Evolutionary conservation across 2,888 invertebrate genomes (phyloP), one percentile per base, ranked within the genome.

Genomic region (Cheilosia grossa): DNA sequence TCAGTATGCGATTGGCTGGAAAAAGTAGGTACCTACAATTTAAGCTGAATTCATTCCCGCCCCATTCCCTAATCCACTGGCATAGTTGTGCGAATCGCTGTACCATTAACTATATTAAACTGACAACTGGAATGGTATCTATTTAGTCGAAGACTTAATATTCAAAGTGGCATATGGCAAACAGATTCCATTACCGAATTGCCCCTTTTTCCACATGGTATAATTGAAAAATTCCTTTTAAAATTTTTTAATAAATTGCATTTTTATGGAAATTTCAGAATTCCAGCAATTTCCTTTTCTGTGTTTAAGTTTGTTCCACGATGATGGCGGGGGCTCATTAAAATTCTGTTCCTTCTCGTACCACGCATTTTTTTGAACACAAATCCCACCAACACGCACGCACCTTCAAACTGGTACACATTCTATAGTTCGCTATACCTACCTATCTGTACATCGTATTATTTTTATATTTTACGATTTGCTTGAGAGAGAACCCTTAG

Each of bases 381-480:
- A 67, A 67, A 53, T 44, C 24, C 59, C 63, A 21, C 59, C 47
- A 66, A 67, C 79, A 80, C 63, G 64, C 73, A 69, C 51, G 63
- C 64, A 81, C 61, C 73, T 61, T 78, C 78, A 21, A 61, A 73
- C 59, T 67, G 73, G 66, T 66, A 73, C 53, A 79, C 61, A 40
- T 40, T 49, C n/a, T 33, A 15, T 51, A 15, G 24, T 24, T 15
- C 15, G 3, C 21, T 51, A 51, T 19, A 72, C 66, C 58, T 53
- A 21, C 21, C 21, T 21, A 72, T 70, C 47, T 59, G 24, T 56
- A 58, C 42, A 19, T 42, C 49, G 69, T 70, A 83, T 79, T 83
- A 75, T 69, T 79, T 83, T 83, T 79, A 83, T 83, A 83, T 78
- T 83, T 83, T 79, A 79, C 79, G 83, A 83, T 75, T 79, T 64